phyloP scores from a whole-genome alignment of 2,797 vertebrate species.

The Aselliscus stoliczkanus region DNA sequence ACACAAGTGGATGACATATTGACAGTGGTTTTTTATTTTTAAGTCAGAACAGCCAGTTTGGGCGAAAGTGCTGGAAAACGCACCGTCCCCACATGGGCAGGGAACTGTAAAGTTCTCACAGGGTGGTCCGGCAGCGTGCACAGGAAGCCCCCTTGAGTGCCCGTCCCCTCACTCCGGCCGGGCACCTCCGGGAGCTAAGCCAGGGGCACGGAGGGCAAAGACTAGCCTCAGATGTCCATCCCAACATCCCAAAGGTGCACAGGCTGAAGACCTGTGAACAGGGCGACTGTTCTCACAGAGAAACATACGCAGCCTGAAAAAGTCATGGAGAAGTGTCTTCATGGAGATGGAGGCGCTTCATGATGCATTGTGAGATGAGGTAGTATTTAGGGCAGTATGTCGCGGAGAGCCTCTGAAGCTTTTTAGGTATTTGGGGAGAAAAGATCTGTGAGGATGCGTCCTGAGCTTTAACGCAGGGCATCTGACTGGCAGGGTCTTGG shows the following conservation, averaged over 20 bases:
- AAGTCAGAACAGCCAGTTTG: neutral
- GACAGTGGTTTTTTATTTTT: neutral
- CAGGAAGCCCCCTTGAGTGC: rapidly evolving
- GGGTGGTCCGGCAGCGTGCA: too few relatives aligned
- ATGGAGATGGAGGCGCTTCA: neutral
- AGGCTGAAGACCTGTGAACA: rapidly evolving
- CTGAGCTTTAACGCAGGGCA: too few relatives aligned
- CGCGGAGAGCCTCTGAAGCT: neutral
- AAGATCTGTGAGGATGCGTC: neutral
- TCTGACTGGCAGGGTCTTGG: neutral
- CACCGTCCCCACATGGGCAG: rapidly evolving
- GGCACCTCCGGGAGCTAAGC: neutral
- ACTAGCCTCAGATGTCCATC: rapidly evolving
- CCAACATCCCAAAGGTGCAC: neutral
- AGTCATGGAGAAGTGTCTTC: neutral
- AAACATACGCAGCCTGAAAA: neutral
- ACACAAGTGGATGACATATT: rapidly evolving
- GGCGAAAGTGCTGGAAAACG: neutral
- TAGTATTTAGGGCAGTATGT: too few relatives aligned
- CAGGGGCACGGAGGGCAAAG: neutral
- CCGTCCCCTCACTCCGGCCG: neutral
- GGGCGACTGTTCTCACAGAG: rapidly evolving
- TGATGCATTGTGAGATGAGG: neutral
- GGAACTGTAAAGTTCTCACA: neutral
- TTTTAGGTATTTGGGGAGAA: too few relatives aligned